Evolutionary conservation across 2,888 invertebrate species (phyloP).

Genomic region (Aromia moschata): DNA sequence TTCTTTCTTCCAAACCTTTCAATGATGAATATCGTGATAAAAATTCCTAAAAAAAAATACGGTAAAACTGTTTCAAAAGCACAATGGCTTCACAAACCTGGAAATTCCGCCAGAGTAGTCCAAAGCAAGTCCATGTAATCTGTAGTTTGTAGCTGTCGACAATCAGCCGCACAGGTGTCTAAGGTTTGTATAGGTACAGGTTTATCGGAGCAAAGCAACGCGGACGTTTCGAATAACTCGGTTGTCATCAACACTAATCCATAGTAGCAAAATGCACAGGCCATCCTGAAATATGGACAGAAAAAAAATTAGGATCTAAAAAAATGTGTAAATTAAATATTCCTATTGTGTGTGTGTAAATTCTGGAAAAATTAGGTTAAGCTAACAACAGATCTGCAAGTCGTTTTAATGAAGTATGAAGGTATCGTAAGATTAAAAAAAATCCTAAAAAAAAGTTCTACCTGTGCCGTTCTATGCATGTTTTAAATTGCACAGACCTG

Average conservation of each 20-base stretch:
- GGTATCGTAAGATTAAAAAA: too few relatives aligned
- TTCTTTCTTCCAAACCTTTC: slow-evolving; percentile 90
- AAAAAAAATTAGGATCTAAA: too few relatives aligned
- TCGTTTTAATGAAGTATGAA: too few relatives aligned
- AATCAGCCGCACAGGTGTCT: slow-evolving; percentile 72
- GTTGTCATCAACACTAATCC: slow-evolving; percentile 95
- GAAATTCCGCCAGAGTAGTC: slow-evolving; percentile 95
- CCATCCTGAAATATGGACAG: slow-evolving; percentile 79
- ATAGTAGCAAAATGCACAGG: slow-evolving; percentile 95
- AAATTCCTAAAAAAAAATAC: slow-evolving; percentile 71
- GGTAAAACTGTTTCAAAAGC: slow-evolving; percentile 2
- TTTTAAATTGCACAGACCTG: too few relatives aligned
- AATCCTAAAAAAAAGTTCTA: too few relatives aligned
- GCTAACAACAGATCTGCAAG: too few relatives aligned
- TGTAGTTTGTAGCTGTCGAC: slow-evolving; percentile 77
- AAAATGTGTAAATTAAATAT: too few relatives aligned
- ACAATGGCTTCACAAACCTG: slow-evolving; percentile 66
- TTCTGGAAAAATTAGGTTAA: too few relatives aligned
- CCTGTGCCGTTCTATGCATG: too few relatives aligned
- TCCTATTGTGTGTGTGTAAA: too few relatives aligned
- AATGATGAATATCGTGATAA: slow-evolving; percentile 88
- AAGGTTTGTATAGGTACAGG: slow-evolving; percentile 54
- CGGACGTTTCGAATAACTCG: slow-evolving; percentile 80
- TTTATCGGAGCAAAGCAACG: slow-evolving; percentile 60
- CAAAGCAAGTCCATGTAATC: slow-evolving; percentile 93